phyloP scores from a whole-genome alignment of 2,888 invertebrate genomes.

The Eulithis prunata region DNA sequence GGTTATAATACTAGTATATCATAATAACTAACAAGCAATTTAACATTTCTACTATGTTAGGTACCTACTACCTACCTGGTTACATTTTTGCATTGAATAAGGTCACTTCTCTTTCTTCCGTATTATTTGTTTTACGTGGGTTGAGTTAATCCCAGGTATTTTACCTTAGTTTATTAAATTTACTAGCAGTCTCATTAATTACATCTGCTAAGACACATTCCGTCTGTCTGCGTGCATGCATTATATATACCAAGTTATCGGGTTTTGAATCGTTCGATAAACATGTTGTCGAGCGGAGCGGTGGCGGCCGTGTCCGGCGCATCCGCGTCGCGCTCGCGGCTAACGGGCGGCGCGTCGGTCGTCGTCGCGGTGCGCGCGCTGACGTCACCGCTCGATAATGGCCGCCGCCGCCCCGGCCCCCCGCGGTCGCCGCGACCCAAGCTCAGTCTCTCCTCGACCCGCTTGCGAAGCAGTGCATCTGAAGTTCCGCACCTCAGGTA shows the following conservation, averaged over 20 bases:
- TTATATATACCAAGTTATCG: slow-evolving; percentile 34
- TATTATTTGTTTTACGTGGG: too few relatives aligned
- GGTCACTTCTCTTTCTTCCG: too few relatives aligned
- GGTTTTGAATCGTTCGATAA: slow-evolving; percentile 68
- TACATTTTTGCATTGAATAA: too few relatives aligned
- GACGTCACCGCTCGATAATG: slow-evolving; percentile 85
- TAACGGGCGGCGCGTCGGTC: slow-evolving; percentile 58
- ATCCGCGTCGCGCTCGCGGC: slow-evolving; percentile 71
- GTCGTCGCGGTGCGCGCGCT: slow-evolving; percentile 80
- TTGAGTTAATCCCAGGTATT: too few relatives aligned
- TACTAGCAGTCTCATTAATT: neutral
- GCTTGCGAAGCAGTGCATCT: slow-evolving; percentile 63
- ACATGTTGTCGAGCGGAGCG: slow-evolving; percentile 53
- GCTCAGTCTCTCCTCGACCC: slow-evolving; percentile 76
- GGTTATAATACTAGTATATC: too few relatives aligned
- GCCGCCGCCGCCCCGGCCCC: slow-evolving; percentile 68
- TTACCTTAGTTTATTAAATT: neutral
- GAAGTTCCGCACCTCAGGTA: slow-evolving; percentile 50
- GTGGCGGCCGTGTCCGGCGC: slow-evolving; percentile 49
- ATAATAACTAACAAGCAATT: too few relatives aligned
- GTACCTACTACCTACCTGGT: too few relatives aligned
- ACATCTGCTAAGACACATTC: slow-evolving; percentile 47
- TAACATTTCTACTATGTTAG: too few relatives aligned
- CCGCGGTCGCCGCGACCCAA: slow-evolving; percentile 53
- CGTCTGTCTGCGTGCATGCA: slow-evolving; percentile 40